Percentiles rank a stretch among this genome's conserved stretches.
Evolutionary conservation across 2,797 vertebrate species (phyloP).

Genomic region (Xyrichtys novacula): DNA sequence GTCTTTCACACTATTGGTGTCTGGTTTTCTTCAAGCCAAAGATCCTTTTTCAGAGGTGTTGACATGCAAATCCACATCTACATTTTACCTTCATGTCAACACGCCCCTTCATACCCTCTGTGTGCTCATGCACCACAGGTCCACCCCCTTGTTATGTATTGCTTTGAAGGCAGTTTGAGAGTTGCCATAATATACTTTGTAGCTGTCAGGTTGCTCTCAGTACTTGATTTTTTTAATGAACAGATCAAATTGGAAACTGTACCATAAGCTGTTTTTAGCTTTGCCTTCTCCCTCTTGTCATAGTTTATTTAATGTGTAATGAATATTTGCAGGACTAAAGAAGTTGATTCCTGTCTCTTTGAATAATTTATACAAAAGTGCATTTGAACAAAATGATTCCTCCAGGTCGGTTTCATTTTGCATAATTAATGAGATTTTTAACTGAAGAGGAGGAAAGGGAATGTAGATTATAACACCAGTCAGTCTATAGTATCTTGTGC

Average conservation of each 20-base stretch:
- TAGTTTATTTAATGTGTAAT: constrained; percentile 14
- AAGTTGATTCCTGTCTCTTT: constrained; percentile 22
- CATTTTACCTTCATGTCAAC: too few species aligned
- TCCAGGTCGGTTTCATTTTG: constrained; percentile 30
- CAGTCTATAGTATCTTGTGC: constrained; percentile 39
- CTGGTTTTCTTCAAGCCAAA: too few species aligned
- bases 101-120: too few species aligned
- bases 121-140: too few species aligned
- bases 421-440: constrained; percentile 38
- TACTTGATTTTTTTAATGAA: too few species aligned
- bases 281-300: too few species aligned
- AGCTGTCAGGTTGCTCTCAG: too few species aligned
- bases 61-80: too few species aligned
- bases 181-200: too few species aligned
- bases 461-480: constrained; percentile 29
- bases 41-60: too few species aligned
- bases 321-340: constrained; percentile 20
- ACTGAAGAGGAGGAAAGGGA: constrained; percentile 2
- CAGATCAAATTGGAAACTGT: background rate
- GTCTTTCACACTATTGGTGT: background rate
- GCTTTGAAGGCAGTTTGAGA: too few species aligned
- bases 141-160: too few species aligned
- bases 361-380: constrained; percentile 50
- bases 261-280: background rate
- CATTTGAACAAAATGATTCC: constrained; percentile 34